These are phyloP conservation scores for Poeciliopsis retropinna DNA, from an alignment of 2,113 vertebrate genomes.

Conservation along the genomic window DNA sequence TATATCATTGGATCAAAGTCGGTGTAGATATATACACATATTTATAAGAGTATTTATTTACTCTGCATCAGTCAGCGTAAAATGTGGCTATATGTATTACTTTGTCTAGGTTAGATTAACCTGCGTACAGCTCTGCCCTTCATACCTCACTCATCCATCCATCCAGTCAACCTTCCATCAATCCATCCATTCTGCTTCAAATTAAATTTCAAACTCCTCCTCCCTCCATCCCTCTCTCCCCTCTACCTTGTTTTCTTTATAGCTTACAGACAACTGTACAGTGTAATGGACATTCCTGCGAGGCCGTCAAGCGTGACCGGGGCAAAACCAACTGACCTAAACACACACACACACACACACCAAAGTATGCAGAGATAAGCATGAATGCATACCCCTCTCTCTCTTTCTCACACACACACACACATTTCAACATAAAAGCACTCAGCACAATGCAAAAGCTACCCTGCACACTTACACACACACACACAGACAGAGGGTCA, in stretches of 20 bases:
- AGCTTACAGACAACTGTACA: constrained; percentile 68
- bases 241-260: constrained; percentile 66
- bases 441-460: constrained; percentile 23
- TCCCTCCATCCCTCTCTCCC: constrained; percentile 1
- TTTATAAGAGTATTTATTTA: not conserved
- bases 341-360: constrained; percentile 41
- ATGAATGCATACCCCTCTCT: constrained; percentile 32
- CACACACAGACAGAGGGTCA: constrained; percentile 54
- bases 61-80: not conserved
- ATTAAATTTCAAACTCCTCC: constrained; percentile 50
- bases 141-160: not conserved
- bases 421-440: constrained; percentile 52
- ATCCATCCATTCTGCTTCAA: constrained; percentile 36
- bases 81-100: constrained; percentile 1
- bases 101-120: constrained; percentile 5
- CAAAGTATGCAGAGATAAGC: constrained; percentile 29
- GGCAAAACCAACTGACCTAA: constrained; percentile 69
- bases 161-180: not conserved
- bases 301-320: constrained; percentile 67
- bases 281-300: constrained; percentile 73
- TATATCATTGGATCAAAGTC: too few relatives aligned
- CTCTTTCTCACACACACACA: constrained; percentile 31
- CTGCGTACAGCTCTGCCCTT: constrained; percentile 7
- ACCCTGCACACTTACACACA: constrained; percentile 30
- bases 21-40: not conserved